phyloP scores from a whole-genome alignment of 2,797 vertebrate genomes.

The Furcifer pardalis region DNA sequence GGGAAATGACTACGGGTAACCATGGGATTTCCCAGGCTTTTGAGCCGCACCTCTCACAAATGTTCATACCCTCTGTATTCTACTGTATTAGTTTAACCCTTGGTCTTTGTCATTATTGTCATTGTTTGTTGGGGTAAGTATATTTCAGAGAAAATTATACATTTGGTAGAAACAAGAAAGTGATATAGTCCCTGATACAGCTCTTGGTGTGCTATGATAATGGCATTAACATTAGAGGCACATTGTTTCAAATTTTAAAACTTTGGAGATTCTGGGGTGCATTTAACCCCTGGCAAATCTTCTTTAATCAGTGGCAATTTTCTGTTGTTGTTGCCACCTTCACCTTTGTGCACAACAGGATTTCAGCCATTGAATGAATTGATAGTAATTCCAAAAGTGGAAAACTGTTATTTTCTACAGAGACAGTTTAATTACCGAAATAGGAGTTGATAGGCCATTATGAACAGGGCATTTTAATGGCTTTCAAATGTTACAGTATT shows the following conservation, averaged over 20 bases:
- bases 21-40: conserved; percentile 44
- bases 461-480: background rate
- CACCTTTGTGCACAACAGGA: too few relatives aligned
- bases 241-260: too few relatives aligned
- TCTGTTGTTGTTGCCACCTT: too few relatives aligned
- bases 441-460: background rate
- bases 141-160: conserved; percentile 32
- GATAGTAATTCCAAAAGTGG: background rate
- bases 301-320: background rate
- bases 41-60: conserved; percentile 28
- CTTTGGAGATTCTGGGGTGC: too few relatives aligned
- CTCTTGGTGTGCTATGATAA: background rate
- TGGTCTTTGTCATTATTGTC: conserved; percentile 55
- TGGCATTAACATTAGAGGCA: too few relatives aligned
- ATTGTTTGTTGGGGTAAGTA: conserved; percentile 47
- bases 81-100: conserved; percentile 42
- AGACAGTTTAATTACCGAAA: background rate
- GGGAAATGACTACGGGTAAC: conserved; percentile 22
- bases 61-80: conserved; percentile 43
- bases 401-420: background rate
- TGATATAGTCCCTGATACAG: too few relatives aligned
- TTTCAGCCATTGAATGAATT: too few relatives aligned
- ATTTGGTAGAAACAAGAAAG: conserved; percentile 2
- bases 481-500: too few relatives aligned
- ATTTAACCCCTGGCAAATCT: too few relatives aligned